Evolutionary conservation across 2,797 vertebrate species (phyloP), one percentile per base, ranked within the genome.

Genomic region (Pipistrellus pipistrellus): DNA sequence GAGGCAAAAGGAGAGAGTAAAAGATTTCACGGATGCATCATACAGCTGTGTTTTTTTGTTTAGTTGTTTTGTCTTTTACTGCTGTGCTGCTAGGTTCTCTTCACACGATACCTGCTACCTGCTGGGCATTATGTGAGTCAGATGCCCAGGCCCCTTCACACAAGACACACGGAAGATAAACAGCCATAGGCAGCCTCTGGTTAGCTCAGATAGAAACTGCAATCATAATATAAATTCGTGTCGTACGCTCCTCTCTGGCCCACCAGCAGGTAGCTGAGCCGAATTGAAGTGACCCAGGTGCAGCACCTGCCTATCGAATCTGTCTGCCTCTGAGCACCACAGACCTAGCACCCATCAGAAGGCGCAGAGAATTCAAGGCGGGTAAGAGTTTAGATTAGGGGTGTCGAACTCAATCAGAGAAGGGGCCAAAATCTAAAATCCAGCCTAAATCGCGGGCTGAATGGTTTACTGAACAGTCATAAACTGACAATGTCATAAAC

Each of bases 71-170:
- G 25, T 14, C 55, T 53, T 66, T 51, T 11, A 18, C 1, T 81
- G 53, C 38, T 14, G 6, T 44, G 41, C 44, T 20, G 30, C 44
- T 44, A 44, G 53, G 6, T 30, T 62, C 38, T 71, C 72, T 15
- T 78, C 44, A 73, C 4, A 17, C 2, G 6, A 23, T 12, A 4
- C 11, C 9, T 10, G 4, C 46, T 27, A 0, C 41, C 15, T 27
- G 0, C 41, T 18, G 41, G 69, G 41, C 17, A 38, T 30, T 7
- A 2, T 1, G 8, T 14, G 1, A 25, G 10, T 35, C 6, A 68
- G 41, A 73, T 1, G 8, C 18, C 10, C 14, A 14, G 48, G 4
- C 11, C 18, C 44, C 57, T n/a, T 68, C 3, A 32, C 9, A 6
- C 2, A 53, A 62, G 21, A 71, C 11, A 68, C 12, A 9, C 1